phyloP scores from a whole-genome alignment of 2,797 vertebrate species.

The Schizothorax lantsangensis region DNA sequence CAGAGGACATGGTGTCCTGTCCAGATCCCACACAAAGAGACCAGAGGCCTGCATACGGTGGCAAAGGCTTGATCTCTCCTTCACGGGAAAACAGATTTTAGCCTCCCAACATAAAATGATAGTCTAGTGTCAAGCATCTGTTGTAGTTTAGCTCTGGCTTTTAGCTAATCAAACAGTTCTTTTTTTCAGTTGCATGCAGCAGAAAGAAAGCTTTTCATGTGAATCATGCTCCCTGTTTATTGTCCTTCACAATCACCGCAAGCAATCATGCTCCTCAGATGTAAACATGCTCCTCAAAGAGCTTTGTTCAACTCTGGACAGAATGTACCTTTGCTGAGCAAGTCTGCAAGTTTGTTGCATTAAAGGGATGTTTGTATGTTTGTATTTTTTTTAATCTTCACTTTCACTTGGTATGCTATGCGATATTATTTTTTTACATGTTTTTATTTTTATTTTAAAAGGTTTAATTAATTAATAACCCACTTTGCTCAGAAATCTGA shows the following conservation, averaged over 20 bases:
- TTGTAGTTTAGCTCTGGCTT: slow-evolving; percentile 29
- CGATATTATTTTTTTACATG: no score
- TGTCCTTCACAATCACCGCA: slow-evolving; percentile 15
- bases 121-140: slow-evolving; percentile 48
- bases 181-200: neutral
- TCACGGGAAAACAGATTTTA: slow-evolving; percentile 53
- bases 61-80: slow-evolving; percentile 44
- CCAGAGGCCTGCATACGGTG: slow-evolving; percentile 26
- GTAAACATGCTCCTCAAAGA: slow-evolving; percentile 23
- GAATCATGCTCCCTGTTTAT: slow-evolving; percentile 34
- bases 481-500: neutral
- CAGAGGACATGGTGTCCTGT: slow-evolving; percentile 58
- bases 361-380: neutral
- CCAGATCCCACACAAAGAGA: slow-evolving; percentile 50
- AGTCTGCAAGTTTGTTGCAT: slow-evolving; percentile 14
- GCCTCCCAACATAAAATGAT: slow-evolving; percentile 42
- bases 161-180: slow-evolving; percentile 22
- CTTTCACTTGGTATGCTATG: neutral
- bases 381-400: neutral
- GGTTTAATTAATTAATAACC: neutral
- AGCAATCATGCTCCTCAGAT: slow-evolving; percentile 25
- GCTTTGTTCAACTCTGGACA: slow-evolving; percentile 8
- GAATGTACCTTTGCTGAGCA: neutral
- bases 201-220: slow-evolving; percentile 37
- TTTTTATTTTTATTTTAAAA: neutral